A percentile compares a stretch with the other conserved stretches of the same genome.
Conservation (phyloP, 2,888 invertebrate genomes). For the Scrobipalpa costella region DNA sequence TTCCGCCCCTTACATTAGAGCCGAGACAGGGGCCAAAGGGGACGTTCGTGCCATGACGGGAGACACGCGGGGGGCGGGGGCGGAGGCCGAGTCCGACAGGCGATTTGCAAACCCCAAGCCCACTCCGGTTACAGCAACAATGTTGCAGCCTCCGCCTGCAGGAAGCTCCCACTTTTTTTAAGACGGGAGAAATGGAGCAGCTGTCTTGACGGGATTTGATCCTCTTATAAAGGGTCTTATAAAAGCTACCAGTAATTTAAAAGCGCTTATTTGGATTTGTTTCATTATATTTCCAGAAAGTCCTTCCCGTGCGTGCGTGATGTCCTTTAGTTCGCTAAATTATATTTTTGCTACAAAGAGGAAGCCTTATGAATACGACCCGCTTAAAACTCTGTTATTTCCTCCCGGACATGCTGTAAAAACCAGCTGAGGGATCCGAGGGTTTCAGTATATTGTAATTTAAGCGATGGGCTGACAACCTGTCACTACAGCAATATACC, state of each 20-base stretch:
- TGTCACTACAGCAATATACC: too few relatives aligned
- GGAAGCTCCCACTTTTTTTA: constrained; percentile 5
- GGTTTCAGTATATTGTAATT: too few relatives aligned
- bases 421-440: too few relatives aligned
- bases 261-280: not conserved
- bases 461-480: too few relatives aligned
- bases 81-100: constrained; percentile 16
- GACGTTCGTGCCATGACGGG: constrained; percentile 25
- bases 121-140: constrained; percentile 18
- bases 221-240: not conserved
- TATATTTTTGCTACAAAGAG: too few relatives aligned
- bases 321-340: not conserved
- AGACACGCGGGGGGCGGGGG: constrained; percentile 2
- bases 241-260: not conserved
- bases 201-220: constrained; percentile 6
- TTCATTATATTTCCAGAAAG: too few relatives aligned
- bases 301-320: not conserved
- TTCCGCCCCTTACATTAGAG: constrained; percentile 2
- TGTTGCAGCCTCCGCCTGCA: constrained; percentile 20
- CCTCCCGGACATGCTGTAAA: too few relatives aligned
- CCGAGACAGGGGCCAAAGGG: constrained; percentile 28
- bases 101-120: constrained; percentile 20
- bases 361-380: too few relatives aligned
- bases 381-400: too few relatives aligned
- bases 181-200: constrained; percentile 17